Conservation (phyloP, 2,797 vertebrate genomes). For the Gallirallus australis region DNA sequence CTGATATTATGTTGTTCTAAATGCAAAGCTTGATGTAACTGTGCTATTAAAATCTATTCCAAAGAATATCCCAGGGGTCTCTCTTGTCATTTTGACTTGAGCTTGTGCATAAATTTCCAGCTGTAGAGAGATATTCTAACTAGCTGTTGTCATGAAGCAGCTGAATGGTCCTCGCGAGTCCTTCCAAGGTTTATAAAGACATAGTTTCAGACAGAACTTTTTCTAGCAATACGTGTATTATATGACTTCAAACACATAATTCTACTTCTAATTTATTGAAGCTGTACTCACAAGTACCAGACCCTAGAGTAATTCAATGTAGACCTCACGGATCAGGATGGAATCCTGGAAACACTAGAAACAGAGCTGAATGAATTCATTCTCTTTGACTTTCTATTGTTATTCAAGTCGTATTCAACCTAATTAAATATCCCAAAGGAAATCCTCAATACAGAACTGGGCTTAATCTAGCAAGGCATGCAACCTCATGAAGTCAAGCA, state of each 20-base stretch:
- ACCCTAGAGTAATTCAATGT: background rate
- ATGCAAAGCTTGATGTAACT: conserved; percentile 31
- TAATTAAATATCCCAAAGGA: conserved; percentile 14
- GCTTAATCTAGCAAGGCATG: background rate
- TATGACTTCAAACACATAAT: background rate
- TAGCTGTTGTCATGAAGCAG: conserved; percentile 30
- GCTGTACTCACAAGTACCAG: background rate
- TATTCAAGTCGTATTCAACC: background rate
- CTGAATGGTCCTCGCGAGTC: conserved; percentile 33
- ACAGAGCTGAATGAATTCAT: background rate
- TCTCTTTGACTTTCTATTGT: background rate
- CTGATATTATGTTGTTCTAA: conserved; percentile 20
- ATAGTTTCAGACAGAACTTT: background rate
- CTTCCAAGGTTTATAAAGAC: conserved; percentile 28
- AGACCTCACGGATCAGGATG: background rate
- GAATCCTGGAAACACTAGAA: background rate
- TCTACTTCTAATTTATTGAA: background rate
- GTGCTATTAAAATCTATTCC: conserved; percentile 46
- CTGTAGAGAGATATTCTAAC: conserved; percentile 28
- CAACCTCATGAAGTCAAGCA: background rate
- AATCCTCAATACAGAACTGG: background rate
- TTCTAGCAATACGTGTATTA: background rate
- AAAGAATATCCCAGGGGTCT: conserved; percentile 6
- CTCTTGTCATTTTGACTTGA: conserved; percentile 37
- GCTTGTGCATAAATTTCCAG: conserved; percentile 48